Conservation (phyloP, 2,888 invertebrate genomes). For the Lottia gigantea region DNA sequence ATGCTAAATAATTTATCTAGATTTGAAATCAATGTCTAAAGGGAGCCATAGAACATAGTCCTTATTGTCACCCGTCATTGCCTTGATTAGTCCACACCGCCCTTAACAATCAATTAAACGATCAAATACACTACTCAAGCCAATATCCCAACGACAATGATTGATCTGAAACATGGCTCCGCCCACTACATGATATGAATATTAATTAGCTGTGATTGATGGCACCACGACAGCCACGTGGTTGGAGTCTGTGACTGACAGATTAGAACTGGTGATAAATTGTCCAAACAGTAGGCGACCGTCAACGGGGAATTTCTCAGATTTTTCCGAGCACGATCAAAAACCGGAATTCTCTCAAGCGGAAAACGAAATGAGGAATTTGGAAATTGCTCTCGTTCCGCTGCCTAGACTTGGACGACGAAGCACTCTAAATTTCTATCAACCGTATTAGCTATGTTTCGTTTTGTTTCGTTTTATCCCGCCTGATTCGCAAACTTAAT, state of each 20-base stretch:
- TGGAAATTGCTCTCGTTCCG: constrained; percentile 8
- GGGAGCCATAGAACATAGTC: too few species aligned
- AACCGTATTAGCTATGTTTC: neutral
- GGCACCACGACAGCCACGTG: neutral
- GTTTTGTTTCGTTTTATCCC: neutral
- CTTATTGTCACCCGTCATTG: too few species aligned
- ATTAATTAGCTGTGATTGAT: constrained; percentile 3
- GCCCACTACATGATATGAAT: neutral
- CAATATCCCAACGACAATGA: neutral
- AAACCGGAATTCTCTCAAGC: neutral
- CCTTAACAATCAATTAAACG: too few species aligned
- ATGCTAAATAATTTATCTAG: too few species aligned
- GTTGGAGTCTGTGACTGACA: constrained; percentile 4
- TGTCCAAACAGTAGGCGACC: neutral
- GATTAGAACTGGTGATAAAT: neutral
- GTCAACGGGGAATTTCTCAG: neutral
- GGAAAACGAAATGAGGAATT: constrained; percentile 8
- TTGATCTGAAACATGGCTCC: neutral
- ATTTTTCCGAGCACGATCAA: neutral
- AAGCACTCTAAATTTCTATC: neutral
- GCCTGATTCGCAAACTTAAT: neutral
- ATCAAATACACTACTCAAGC: neutral
- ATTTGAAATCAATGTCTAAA: too few species aligned
- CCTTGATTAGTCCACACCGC: too few species aligned
- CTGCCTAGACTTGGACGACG: neutral